Conservation (phyloP, 2,113 vertebrate genomes). For the Pedetes capensis region DNA sequence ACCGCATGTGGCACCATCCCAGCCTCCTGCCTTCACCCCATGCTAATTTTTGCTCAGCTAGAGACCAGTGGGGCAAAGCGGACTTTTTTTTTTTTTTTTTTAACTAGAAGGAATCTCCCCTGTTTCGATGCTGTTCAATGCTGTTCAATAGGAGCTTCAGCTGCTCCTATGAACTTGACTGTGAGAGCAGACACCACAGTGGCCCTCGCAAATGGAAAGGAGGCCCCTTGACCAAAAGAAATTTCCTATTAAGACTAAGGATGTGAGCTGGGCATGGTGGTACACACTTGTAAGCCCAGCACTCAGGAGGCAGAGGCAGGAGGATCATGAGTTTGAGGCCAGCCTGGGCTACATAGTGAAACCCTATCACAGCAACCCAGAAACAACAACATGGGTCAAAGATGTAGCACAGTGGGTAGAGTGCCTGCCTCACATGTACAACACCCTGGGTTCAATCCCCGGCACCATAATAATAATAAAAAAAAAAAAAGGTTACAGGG, state of each 20-base stretch:
- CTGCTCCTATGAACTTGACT: not conserved
- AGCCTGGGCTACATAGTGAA: not conserved
- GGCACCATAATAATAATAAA: no score
- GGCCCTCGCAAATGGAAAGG: not conserved
- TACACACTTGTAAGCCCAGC: not conserved
- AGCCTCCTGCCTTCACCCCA: not conserved
- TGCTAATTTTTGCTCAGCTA: not conserved
- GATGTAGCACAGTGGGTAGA: no score
- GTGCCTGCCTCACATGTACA: no score
- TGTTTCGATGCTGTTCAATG: not conserved
- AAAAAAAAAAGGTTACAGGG: not conserved
- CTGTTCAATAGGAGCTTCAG: no score
- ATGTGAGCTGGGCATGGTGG: not conserved
- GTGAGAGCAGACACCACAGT: rapidly evolving
- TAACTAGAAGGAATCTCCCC: not conserved
- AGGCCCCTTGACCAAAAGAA: not conserved
- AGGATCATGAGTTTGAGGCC: not conserved
- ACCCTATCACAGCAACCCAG: not conserved
- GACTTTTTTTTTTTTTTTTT: not conserved
- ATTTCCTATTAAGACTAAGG: not conserved
- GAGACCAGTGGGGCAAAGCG: not conserved
- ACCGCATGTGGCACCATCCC: rapidly evolving
- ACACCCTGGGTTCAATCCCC: no score
- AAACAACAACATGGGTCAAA: no score
- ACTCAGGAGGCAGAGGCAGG: not conserved